Base-by-base conservation (phyloP, 1,140 invertebrate species). In the Subanguina moxae region DNA sequence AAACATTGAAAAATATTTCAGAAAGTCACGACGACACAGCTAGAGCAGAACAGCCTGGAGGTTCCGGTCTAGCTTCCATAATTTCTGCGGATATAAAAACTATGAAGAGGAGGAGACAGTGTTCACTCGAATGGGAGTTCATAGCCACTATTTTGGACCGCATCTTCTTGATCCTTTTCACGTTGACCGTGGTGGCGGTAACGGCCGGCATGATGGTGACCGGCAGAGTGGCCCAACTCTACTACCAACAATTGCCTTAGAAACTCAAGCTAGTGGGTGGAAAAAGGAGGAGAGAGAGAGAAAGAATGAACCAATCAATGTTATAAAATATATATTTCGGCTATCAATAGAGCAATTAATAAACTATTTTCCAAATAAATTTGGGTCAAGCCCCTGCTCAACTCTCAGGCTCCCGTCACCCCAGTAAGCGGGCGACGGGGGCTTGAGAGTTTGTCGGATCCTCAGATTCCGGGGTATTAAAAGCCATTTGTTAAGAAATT, bases 121-220 rank as follows among this genome's bases (percentile, higher is more conserved):
- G 76, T 52, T 76, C 77, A 8, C 58, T 81, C n/a, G 79, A 81
- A 59, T 81, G 79, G 79, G 79, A 81, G 58, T 76, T 81, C 23
- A 62, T 81, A 30, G 79, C 79, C 11, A 82, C 80, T n/a, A 76
- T 81, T 27, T 48, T 81, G 9, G 79, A 81, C 67, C 65, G 79
- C 25, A 73, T 81, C 43, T 75, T 81, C 11, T 65, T 81, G 21
- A 70, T 81, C 56, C 57, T 75, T 27, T 81, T 81, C 61, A 69
- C 72, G 13, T 42, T 62, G 5, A 76, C 71, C 3, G 78, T 80
- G 1, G 9, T 80, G 1, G 57, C 80, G 15, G 73, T 82, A 23
- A 81, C 79, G 48, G n/a, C 70, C 21, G 79, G 79, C 23, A 80
- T 81, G 58, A 77, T 82, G 61, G 38, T 80, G 1, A 78, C 74